These are phyloP conservation scores for Nipponacmea schrenckii DNA, from an alignment of 2,888 invertebrate genomes.

Conservation along the genomic window DNA sequence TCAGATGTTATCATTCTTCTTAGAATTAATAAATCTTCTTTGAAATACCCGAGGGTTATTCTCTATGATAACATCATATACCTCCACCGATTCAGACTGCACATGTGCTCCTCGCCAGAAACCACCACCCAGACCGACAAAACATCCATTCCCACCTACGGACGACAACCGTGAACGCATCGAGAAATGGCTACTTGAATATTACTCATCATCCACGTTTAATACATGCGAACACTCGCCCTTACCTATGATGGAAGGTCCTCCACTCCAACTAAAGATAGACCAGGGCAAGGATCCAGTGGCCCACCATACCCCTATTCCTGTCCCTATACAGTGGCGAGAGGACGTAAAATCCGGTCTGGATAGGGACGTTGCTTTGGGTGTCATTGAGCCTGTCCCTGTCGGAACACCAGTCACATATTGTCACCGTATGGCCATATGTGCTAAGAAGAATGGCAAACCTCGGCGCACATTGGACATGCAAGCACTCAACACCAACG, in stretches of 20 bases:
- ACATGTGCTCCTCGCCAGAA: conserved; percentile 23
- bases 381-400: conserved; percentile 31
- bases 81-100: neutral
- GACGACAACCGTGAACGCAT: conserved; percentile 19
- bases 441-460: conserved; percentile 30
- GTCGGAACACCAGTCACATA: conserved; percentile 33
- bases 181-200: conserved; percentile 25
- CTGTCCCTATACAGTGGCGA: conserved; percentile 34
- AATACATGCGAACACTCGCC: conserved; percentile 29
- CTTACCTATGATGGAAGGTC: conserved; percentile 30
- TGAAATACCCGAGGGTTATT: neutral
- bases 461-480: conserved; percentile 31
- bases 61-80: neutral
- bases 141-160: conserved; percentile 21
- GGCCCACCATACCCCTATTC: conserved; percentile 30
- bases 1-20: no score
- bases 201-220: conserved; percentile 27
- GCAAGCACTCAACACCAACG: conserved; percentile 34
- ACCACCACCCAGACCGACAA: conserved; percentile 18
- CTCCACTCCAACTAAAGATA: conserved; percentile 23
- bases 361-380: conserved; percentile 30
- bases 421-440: conserved; percentile 38
- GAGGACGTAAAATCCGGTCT: conserved; percentile 31
- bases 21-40: no score
- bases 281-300: conserved; percentile 27